Evolutionary conservation across 2,797 vertebrate genomes (phyloP).

Genomic region (Danio aesculapii): DNA sequence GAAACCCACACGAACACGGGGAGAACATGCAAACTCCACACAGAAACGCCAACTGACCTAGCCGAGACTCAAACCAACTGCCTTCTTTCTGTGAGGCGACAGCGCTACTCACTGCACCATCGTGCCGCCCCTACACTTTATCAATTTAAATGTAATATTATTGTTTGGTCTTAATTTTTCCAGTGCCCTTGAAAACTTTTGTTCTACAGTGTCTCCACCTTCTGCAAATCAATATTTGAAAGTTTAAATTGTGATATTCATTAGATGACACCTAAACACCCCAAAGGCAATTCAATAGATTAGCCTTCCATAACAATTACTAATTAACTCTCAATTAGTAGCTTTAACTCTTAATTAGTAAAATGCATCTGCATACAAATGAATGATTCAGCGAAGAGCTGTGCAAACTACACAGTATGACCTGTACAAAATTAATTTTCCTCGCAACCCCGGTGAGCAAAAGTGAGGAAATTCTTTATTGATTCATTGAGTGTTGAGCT

Average conservation of each 20-base stretch:
- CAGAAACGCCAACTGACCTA: too few relatives aligned
- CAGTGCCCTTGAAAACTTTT: too few relatives aligned
- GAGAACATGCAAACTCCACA: too few relatives aligned
- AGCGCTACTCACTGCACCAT: too few relatives aligned
- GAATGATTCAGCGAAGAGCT: conserved; percentile 24
- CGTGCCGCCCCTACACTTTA: not conserved
- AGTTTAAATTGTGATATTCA: not conserved
- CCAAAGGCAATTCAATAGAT: not conserved
- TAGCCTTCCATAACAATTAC: conserved; percentile 5
- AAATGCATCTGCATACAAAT: conserved; percentile 27
- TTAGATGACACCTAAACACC: not conserved
- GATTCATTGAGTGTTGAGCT: conserved; percentile 69
- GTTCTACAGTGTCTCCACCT: not conserved
- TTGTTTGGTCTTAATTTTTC: too few relatives aligned
- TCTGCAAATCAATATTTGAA: not conserved
- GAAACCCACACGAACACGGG: too few relatives aligned
- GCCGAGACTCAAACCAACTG: too few relatives aligned
- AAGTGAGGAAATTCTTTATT: conserved; percentile 62
- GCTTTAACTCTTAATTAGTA: conserved; percentile 20
- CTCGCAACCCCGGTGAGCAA: conserved; percentile 50
- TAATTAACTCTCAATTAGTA: conserved; percentile 32
- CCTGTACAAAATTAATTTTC: conserved; percentile 44
- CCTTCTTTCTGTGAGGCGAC: too few relatives aligned
- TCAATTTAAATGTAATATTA: not conserved
- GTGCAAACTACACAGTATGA: conserved; percentile 47